Evolutionary conservation across 1,140 invertebrate genomes (phyloP), one percentile per base, ranked within the genome.

Genomic region (Manduca sexta): DNA sequence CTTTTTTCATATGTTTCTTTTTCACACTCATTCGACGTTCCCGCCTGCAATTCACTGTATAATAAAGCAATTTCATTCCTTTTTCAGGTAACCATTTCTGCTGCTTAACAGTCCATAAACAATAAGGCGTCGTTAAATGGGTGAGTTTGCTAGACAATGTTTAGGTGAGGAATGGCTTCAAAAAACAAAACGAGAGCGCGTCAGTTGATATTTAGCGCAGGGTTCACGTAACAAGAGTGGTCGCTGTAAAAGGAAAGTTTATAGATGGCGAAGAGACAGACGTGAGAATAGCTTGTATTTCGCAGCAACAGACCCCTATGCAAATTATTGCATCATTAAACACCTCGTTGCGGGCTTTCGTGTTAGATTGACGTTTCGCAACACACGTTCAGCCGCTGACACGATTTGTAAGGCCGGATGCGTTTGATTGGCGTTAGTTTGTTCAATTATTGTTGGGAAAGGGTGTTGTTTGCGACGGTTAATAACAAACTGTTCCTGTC

Each of bases 251-350:
- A 70, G 74, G 76, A 52, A 64, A 68, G 49, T 57, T 60, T 56
- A 56, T 55, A 60, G 56, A 60, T 62, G 51, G 56, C 34, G 34
- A 10, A 12, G 33, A 52, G 74, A 75, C 64, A 64, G 82, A 85
- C 79, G 73, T 83, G 79, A 80, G 79, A 85, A 85, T 80, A 68
- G 75, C 40, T 63, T 44, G 64, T 49, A 67, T 70, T 66, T 60
- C 68, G 55, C 57, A 55, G 53, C 67, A 58, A 63, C 64, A 69
- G 65, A 49, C 58, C 51, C 59, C 71, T 80, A 85, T 85, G 82
- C 79, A 85, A 83, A 85, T 83, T 75, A 79, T 85, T 75, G 79
- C 74, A 80, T 85, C 82, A 81, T 85, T 85, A 85, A 80, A 80
- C 77, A 81, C 77, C 72, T 74, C 53, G 69, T 60, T 65, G 65